These are phyloP conservation scores for Amphipyra tragopoginis DNA, from an alignment of 2,888 invertebrate species.

Conservation along the genomic window DNA sequence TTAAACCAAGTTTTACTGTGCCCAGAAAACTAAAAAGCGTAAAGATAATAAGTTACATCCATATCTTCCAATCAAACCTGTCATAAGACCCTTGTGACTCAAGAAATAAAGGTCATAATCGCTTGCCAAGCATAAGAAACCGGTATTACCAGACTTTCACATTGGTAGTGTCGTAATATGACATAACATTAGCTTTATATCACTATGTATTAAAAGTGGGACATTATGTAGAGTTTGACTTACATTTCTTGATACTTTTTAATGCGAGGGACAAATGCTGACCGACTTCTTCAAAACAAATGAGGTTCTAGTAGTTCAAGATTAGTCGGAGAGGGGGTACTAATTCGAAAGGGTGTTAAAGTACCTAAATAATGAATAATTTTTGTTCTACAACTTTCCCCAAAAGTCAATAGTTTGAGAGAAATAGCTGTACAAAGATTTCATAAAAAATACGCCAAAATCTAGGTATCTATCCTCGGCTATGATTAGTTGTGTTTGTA, in stretches of 20 bases:
- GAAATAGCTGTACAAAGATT: too few relatives aligned
- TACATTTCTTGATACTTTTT: neutral
- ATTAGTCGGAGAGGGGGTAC: too few relatives aligned
- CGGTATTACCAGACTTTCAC: conserved; percentile 38
- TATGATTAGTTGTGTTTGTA: too few relatives aligned
- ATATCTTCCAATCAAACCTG: neutral
- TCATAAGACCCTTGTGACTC: conserved; percentile 1
- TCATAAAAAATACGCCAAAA: too few relatives aligned
- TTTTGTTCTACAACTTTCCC: too few relatives aligned
- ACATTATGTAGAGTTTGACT: conserved; percentile 16
- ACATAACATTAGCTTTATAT: conserved; percentile 25
- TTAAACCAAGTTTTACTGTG: neutral
- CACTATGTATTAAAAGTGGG: conserved; percentile 29
- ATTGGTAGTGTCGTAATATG: conserved; percentile 8
- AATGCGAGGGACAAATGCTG: neutral
- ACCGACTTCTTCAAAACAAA: too few relatives aligned
- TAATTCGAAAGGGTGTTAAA: too few relatives aligned
- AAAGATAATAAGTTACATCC: conserved; percentile 21
- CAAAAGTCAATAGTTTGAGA: too few relatives aligned
- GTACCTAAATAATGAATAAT: too few relatives aligned
- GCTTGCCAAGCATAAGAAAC: conserved; percentile 17
- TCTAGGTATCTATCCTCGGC: too few relatives aligned
- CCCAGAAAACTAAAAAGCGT: conserved; percentile 48
- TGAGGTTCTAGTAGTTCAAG: too few relatives aligned
- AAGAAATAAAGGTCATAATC: conserved; percentile 12